Percentiles rank a stretch among this genome's conserved stretches.
Evolutionary conservation across 2,797 vertebrate species (phyloP).

Genomic region (Steatocranus sp.): DNA sequence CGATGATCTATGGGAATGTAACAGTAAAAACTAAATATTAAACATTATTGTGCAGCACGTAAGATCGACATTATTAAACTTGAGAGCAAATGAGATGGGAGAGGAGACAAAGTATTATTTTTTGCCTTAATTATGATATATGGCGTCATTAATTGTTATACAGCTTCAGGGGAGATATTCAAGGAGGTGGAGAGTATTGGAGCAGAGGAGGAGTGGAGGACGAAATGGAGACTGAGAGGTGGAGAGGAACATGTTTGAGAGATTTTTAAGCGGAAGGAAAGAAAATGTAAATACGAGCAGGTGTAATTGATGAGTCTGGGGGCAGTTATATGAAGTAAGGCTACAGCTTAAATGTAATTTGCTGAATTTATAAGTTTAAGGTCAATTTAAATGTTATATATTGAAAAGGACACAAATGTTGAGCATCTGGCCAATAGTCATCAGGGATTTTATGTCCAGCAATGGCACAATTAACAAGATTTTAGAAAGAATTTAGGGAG

Average conservation of each 20-base stretch:
- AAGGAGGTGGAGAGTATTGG: neutral
- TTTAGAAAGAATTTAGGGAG: neutral
- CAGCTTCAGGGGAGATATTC: neutral
- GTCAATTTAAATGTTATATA: neutral
- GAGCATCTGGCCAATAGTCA: neutral
- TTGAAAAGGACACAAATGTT: neutral
- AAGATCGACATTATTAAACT: too few species aligned
- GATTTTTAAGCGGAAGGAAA: neutral
- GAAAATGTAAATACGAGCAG: neutral
- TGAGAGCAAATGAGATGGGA: neutral
- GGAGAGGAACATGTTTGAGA: neutral
- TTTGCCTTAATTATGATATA: conserved; percentile 46
- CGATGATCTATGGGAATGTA: too few species aligned
- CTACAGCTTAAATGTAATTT: neutral
- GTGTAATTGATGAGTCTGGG: conserved; percentile 9
- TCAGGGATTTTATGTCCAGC: neutral
- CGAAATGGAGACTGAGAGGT: neutral
- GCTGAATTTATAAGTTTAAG: neutral
- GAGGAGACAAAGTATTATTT: conserved; percentile 17
- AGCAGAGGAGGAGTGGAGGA: neutral
- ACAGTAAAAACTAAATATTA: too few species aligned
- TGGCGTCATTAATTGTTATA: conserved; percentile 20
- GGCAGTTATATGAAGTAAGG: neutral
- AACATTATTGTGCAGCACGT: too few species aligned
- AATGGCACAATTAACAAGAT: neutral